Evolutionary conservation across 2,888 invertebrate genomes (phyloP).

Genomic region (Stictocephala bisonia): DNA sequence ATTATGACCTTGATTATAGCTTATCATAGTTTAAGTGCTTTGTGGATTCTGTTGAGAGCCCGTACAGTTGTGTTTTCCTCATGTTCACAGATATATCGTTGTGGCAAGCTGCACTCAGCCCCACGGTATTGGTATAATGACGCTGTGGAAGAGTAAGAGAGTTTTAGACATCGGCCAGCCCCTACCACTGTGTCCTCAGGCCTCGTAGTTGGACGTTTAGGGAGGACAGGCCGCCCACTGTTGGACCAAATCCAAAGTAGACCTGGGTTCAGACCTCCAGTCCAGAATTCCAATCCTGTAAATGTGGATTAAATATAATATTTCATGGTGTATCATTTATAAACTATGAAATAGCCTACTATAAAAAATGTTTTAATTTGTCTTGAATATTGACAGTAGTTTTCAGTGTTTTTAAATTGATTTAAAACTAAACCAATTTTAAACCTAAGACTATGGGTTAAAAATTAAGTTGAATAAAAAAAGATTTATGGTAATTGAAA

Average conservation of each 20-base stretch:
- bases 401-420: too few species aligned
- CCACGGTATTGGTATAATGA: constrained; percentile 76
- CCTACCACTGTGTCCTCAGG: constrained; percentile 68
- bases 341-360: too few species aligned
- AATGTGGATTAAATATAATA: too few species aligned
- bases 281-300: constrained; percentile 81
- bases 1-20: neutral
- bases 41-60: constrained; percentile 59
- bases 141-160: constrained; percentile 72
- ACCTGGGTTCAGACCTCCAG: constrained; percentile 86
- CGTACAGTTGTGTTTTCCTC: constrained; percentile 60
- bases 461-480: too few species aligned
- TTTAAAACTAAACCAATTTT: constrained; percentile 3
- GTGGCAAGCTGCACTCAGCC: constrained; percentile 76
- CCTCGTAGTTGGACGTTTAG: constrained; percentile 59
- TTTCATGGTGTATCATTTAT: too few species aligned
- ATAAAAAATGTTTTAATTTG: too few species aligned
- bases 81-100: constrained; percentile 78
- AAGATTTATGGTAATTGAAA: too few species aligned
- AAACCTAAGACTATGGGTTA: too few species aligned
- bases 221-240: constrained; percentile 77
- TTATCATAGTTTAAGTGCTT: constrained; percentile 48
- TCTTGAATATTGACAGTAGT: too few species aligned
- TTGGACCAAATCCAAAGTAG: constrained; percentile 90
- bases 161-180: constrained; percentile 77